Base-by-base conservation (phyloP, 2,888 invertebrate species). In the Tetanocera ferruginea region DNA sequence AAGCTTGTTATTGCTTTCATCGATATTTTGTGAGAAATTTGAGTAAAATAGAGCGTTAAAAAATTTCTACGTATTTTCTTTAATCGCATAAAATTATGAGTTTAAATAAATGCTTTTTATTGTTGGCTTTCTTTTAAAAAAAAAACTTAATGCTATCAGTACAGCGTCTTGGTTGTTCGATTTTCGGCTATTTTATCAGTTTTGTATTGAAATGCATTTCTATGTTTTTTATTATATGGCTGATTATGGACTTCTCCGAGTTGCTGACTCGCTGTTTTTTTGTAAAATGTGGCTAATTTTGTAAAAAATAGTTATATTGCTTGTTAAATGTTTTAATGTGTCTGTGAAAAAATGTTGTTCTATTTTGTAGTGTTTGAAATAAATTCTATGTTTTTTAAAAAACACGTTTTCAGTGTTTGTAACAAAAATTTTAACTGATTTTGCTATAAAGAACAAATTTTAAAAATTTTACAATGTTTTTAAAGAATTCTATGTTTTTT, bases 61-160 rank as follows among this genome's bases (percentile, higher is more conserved):
- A n/a, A 11, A 14, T 11, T 43, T 43, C 4, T 6, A 43, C 11
- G 14, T 11, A 11, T 11, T 43, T 1, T 11, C 62, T 78, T 34
- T 62, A 64, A 72, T 76, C 81, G 49, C 71, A 76, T 76, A 17
- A 55, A 55, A 60, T 11, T 11, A 2, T 3, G 43, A 11, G 5
- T 6, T 37, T 6, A 37, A 37, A 37, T 37, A 37, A 37, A 37
- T 37, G 37, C 37, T 8, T 6, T 37, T 37, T 37, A 37, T 37
- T 37, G 37, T 37, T 37, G 37, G 37, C 5, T 37, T 34, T 4
- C 5, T 78, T 75, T 76, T 67, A n/a, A 49, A 67, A 71, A 69
- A 23, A 51, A 76, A 82, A 82, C 85, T 85, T 83, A 83, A 83
- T 77, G 81, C 84, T 82, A 85, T 84, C 83, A 85, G 85, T 85